Conservation (phyloP, 2,797 vertebrate genomes). For the Hippoglossus hippoglossus region DNA sequence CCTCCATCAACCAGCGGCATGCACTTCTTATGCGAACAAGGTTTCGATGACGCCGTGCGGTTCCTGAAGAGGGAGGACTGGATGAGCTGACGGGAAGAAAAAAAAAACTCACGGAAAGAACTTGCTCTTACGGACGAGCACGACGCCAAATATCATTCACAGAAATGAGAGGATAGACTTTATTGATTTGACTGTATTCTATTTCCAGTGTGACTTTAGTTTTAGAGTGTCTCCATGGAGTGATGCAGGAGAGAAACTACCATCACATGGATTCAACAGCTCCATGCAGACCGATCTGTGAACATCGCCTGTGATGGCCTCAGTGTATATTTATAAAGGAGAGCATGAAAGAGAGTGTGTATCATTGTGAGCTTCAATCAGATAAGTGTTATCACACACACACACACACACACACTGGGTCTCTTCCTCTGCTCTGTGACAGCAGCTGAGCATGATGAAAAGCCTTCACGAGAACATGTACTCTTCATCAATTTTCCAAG, state of each 20-base stretch:
- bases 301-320: background rate
- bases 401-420: slow-evolving; percentile 7
- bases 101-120: background rate
- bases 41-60: slow-evolving; percentile 83
- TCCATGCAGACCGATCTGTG: background rate
- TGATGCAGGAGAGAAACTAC: background rate
- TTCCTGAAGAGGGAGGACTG: slow-evolving; percentile 78
- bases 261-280: slow-evolving; percentile 1
- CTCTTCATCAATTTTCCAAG: slow-evolving; percentile 48
- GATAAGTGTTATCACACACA: slow-evolving; percentile 25
- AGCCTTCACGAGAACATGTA: slow-evolving; percentile 21
- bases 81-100: slow-evolving; percentile 35
- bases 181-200: slow-evolving; percentile 2
- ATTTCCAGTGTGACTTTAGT: background rate
- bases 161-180: background rate
- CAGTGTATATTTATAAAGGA: background rate
- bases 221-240: background rate
- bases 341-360: slow-evolving; percentile 4
- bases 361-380: slow-evolving; percentile 3
- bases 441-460: slow-evolving; percentile 30
- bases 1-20: slow-evolving; percentile 83
- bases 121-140: background rate
- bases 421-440: slow-evolving; percentile 12
- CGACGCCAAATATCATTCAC: background rate
- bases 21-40: slow-evolving; percentile 80